Base-by-base conservation (phyloP, 2,113 vertebrate genomes). In the Passer domesticus region DNA sequence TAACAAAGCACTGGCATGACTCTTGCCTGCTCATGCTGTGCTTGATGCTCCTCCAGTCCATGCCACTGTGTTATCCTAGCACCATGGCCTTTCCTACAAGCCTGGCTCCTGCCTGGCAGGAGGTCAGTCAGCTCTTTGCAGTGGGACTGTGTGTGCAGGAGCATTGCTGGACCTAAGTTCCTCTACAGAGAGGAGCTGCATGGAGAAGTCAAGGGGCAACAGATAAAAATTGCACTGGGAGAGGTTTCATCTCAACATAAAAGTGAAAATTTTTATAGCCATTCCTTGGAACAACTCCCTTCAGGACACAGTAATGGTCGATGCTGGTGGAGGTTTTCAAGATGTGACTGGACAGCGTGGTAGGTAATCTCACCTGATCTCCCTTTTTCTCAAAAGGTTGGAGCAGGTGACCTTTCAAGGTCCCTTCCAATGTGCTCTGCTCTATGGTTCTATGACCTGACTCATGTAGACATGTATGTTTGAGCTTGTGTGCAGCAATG, bases 381-480 rank as follows among this genome's bases (percentile, higher is more conserved):
- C 31, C 19, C 9, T 58, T 94, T 80, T 33, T 35, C 14, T 11
- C 1, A 1, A 13, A 44, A 69, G 50, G 2, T 14, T 73, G 62
- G 53, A 50, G 30, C 18, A 43, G 33, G 28, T 52, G n/a, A 52
- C 63, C 27, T 74, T 69, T 53, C 11, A 14, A 37, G 50, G n/a
- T 79, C 30, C 24, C 14, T 86, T 76, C 62, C 35, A 50, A 5
- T 22, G 24, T 41, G 43, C 6, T 37, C 24, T 89, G 58, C 76
- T 87, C 35, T 83, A 0, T 0, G 0, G 21, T 43, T 68, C 68
- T 53, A 0, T 58, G 31, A 7, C 59, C 17, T 30, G 64, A 69
- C 23, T 77, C 1, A 1, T 22, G 37, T 21, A 46, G 46, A 43
- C 12, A 3, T 2, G 0, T 41, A 3, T 0, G 0, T 83, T 86